phyloP scores from a whole-genome alignment of 2,113 vertebrate species.

The Okapia johnstoni region DNA sequence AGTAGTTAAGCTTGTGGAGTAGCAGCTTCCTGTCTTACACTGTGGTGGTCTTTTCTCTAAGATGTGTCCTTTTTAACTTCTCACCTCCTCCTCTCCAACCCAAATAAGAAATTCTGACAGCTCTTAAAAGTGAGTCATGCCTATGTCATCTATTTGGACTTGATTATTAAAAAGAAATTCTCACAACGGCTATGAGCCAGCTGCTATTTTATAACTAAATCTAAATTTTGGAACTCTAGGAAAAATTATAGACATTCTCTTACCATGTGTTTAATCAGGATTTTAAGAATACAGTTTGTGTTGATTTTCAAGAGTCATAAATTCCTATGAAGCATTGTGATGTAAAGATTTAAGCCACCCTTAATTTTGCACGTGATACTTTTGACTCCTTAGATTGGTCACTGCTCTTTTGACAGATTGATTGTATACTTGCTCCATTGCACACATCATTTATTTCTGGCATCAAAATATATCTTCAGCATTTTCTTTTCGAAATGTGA shows the following conservation, averaged over 20 bases:
- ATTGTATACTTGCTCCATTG: background rate
- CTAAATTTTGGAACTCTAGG: background rate
- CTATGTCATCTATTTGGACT: constrained; percentile 15
- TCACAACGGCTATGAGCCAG: background rate
- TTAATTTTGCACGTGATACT: background rate
- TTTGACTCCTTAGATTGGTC: background rate
- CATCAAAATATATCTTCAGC: background rate
- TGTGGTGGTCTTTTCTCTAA: constrained; percentile 22
- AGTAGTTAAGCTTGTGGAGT: background rate
- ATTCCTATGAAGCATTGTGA: constrained; percentile 22
- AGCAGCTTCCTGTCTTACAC: background rate
- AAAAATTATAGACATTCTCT: constrained; percentile 32
- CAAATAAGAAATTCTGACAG: constrained; percentile 6
- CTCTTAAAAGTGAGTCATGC: constrained; percentile 15
- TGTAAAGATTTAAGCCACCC: background rate
- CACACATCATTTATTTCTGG: constrained; percentile 29
- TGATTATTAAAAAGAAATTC: constrained; percentile 40
- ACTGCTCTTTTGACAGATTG: background rate
- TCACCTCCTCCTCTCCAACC: background rate
- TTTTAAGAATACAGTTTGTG: background rate
- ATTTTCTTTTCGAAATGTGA: constrained; percentile 35
- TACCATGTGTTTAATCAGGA: background rate
- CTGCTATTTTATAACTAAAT: background rate
- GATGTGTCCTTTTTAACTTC: constrained; percentile 5
- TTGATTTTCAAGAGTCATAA: constrained; percentile 22